Evolutionary conservation across 2,797 vertebrate genomes (phyloP), one percentile per base, ranked within the genome.

Genomic region (Phoeniculus purpureus): DNA sequence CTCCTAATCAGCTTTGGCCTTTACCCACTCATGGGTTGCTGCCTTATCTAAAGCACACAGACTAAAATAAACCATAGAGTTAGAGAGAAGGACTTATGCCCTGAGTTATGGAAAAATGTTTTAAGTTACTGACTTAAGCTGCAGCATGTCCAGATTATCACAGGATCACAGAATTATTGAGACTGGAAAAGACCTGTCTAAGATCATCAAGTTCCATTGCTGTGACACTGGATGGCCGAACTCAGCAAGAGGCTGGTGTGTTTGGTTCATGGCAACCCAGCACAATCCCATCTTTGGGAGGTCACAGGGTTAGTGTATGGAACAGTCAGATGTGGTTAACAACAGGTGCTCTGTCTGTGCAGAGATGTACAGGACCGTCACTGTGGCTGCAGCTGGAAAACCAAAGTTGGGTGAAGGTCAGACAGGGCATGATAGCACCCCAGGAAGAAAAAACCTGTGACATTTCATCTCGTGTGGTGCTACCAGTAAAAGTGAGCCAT

Each of bases 191-290:
- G 37, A 37, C 37, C 37, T n/a, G n/a, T 37, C 37, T 37, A 37
- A 37, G 43, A 43, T 43, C 43, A 43, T 43, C 43, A 43, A 14
- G 16, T 16, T 92, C 89, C 83, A 62, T 71, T 90, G 66, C 66
- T 91, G 58, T 77, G 85, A 62, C 77, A 88, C 65, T 29, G 18
- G 37, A 86, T 59, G 85, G 87, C 51, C 68, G 65, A 93, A 90
- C 61, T 65, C 85, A 95, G 77, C 64, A 84, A 64, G 23, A 45
- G 37, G 52, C 45, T 81, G 73, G 65, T 85, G 80, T 7, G 22
- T 37, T 74, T 87, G 90, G 88, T 90, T 51, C 12, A 70, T 23
- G 56, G 74, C 78, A 95, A 74, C 58, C 67, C 92, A 86, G 61
- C 75, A 71, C 56, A 65, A 71, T 87, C 83, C 90, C 89, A 90